Evolutionary conservation across 2,888 invertebrate species (phyloP).

Genomic region (Ornithoptera alexandrae): DNA sequence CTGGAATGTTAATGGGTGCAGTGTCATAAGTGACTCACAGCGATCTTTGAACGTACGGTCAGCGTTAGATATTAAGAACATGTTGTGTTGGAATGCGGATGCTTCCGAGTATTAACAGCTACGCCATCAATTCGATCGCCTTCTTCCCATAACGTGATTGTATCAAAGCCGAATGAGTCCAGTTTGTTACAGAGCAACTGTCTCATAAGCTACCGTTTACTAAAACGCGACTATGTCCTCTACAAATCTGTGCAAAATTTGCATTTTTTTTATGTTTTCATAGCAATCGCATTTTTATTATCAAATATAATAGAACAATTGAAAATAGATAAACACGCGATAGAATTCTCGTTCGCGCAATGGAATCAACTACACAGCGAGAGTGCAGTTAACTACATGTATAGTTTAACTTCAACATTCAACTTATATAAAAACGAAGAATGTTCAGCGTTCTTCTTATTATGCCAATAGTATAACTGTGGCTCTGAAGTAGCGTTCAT

Average conservation of each 20-base stretch:
- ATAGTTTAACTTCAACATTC: background rate
- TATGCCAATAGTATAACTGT: background rate
- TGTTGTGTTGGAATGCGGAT: slow-evolving; percentile 73
- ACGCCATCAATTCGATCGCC: slow-evolving; percentile 47
- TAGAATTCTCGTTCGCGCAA: background rate
- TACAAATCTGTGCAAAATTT: background rate
- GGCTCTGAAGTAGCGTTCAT: too few relatives aligned
- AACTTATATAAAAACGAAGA: background rate
- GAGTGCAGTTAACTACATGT: background rate
- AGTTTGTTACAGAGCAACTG: slow-evolving; percentile 28
- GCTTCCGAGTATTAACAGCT: slow-evolving; percentile 61
- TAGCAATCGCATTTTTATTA: background rate
- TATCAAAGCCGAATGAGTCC: slow-evolving; percentile 39
- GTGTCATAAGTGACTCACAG: slow-evolving; percentile 67
- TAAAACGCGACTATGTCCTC: background rate
- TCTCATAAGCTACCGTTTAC: background rate
- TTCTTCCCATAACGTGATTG: slow-evolving; percentile 39
- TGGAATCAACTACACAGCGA: background rate
- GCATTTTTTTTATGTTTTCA: background rate
- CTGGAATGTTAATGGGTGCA: slow-evolving; percentile 73
- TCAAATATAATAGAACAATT: background rate
- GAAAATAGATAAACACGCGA: background rate
- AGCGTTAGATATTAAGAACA: slow-evolving; percentile 62
- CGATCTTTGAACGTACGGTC: slow-evolving; percentile 46
- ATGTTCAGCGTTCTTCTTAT: background rate